A percentile compares a stretch with the other conserved stretches of the same genome.
Conservation (phyloP, 2,888 invertebrate species). For the Ochropleura leucogaster region DNA sequence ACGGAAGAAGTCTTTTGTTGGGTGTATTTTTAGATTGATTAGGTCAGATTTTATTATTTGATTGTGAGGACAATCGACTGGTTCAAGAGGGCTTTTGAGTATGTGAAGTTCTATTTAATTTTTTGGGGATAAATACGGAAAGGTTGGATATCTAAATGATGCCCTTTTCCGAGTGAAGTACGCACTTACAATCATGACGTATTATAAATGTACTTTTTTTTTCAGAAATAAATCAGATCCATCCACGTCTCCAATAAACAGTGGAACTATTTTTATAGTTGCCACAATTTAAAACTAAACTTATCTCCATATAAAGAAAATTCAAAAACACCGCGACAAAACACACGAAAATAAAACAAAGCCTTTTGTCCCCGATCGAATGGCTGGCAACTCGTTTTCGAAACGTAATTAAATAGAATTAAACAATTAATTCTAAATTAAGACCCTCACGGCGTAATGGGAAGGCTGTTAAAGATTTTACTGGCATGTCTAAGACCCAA, state of each 20-base stretch:
- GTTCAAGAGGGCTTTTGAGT: constrained; percentile 25
- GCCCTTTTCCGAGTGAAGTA: background rate
- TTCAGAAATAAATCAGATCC: no score
- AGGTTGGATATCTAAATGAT: background rate
- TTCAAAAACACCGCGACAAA: constrained; percentile 14
- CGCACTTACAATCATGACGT: background rate
- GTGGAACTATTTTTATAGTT: no score
- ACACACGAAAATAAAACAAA: constrained; percentile 30
- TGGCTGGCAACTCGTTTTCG: constrained; percentile 44
- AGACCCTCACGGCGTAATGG: constrained; percentile 45
- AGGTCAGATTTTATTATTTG: constrained; percentile 62
- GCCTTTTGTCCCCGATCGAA: constrained; percentile 49
- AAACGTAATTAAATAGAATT: constrained; percentile 54
- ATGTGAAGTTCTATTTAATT: constrained; percentile 18
- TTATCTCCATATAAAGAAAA: background rate
- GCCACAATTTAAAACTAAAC: background rate
- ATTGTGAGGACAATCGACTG: constrained; percentile 49
- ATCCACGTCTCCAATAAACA: no score
- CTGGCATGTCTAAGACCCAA: constrained; percentile 20
- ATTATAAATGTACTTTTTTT: no score
- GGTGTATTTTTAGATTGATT: constrained; percentile 56
- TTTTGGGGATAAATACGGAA: background rate
- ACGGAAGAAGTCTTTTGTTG: constrained; percentile 48
- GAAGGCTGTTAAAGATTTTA: constrained; percentile 52
- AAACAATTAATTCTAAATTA: constrained; percentile 58